Base-by-base conservation (phyloP, 1,140 invertebrate species). In the Orussus abietinus region DNA sequence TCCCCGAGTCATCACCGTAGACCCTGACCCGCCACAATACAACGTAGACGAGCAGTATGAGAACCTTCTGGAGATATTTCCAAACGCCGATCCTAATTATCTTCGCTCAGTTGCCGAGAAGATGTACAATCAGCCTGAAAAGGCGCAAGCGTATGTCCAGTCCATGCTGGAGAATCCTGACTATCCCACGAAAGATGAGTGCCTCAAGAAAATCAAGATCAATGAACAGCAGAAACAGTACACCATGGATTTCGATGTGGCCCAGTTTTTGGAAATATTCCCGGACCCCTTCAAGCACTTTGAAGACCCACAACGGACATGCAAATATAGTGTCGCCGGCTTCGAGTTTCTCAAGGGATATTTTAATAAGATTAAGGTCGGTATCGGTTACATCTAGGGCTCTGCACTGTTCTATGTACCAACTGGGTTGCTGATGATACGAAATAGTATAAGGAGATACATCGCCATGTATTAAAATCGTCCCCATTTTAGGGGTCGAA, bases 161-260 rank as follows among this genome's bases (percentile, higher is more conserved):
- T 13, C 42, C 17, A 60, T 66, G 20, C 40, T 71, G 0, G 73
- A 80, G 47, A 55, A 56, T 3, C 64, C 58, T 21, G 54, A 71
- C 42, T 81, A 80, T 62, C 78, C 78, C 4, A 80, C 75, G 10
- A 59, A 72, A 39, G 64, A 75, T 31, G 73, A 81, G 7, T 75
- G 75, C 48, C 38, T 64, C 3, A 58, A 57, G 29, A 64, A 60
- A 26, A 49, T 55, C 7, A 56, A 66, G 49, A 54, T 69, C 3
- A 51, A 61, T 0, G 54, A 67, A 22, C 62, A 69, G 15, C 45
- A 70, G 15, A 59, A 65, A 10, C 56, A 69, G 14, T 76, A 72
- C 21, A 75, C 62, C 0, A 55, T 26, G 1, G 55, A 74, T 2
- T 77, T 80, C 37, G 45, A 72, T 19, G 53, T 78, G 3, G 53